phyloP scores from a whole-genome alignment of 1,140 invertebrate genomes.

The Ectropis grisescens region DNA sequence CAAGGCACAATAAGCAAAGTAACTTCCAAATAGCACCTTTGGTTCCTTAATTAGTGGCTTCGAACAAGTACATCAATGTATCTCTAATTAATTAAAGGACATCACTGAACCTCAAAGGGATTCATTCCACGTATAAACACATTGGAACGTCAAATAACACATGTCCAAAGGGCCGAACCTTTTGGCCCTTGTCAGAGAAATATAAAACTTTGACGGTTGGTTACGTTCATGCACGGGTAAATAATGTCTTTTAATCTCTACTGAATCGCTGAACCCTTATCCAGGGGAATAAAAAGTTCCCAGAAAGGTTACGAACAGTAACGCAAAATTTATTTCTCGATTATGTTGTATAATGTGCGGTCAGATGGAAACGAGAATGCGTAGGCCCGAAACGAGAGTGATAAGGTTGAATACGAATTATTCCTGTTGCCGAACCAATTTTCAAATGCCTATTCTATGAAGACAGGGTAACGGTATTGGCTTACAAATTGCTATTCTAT shows the following conservation, averaged over 20 bases:
- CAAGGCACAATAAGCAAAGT: too few species aligned
- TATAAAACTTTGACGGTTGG: conserved; percentile 46
- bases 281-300: conserved; percentile 34
- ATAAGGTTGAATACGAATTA: conserved; percentile 4
- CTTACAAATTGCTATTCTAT: too few species aligned
- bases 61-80: too few species aligned
- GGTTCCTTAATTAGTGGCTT: too few species aligned
- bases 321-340: conserved; percentile 52
- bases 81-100: too few species aligned
- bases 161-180: conserved; percentile 26
- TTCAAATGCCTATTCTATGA: too few species aligned
- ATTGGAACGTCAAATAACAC: conserved; percentile 26
- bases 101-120: conserved; percentile 18
- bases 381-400: neutral
- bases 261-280: conserved; percentile 38
- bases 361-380: conserved; percentile 18
- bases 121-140: conserved; percentile 23
- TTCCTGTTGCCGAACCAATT: too few species aligned
- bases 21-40: too few species aligned
- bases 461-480: too few species aligned
- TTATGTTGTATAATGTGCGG: conserved; percentile 45
- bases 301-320: conserved; percentile 33
- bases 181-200: conserved; percentile 46
- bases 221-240: conserved; percentile 44
- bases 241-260: conserved; percentile 60